Evolutionary conservation across 2,797 vertebrate species (phyloP).

Genomic region (Anas acuta): DNA sequence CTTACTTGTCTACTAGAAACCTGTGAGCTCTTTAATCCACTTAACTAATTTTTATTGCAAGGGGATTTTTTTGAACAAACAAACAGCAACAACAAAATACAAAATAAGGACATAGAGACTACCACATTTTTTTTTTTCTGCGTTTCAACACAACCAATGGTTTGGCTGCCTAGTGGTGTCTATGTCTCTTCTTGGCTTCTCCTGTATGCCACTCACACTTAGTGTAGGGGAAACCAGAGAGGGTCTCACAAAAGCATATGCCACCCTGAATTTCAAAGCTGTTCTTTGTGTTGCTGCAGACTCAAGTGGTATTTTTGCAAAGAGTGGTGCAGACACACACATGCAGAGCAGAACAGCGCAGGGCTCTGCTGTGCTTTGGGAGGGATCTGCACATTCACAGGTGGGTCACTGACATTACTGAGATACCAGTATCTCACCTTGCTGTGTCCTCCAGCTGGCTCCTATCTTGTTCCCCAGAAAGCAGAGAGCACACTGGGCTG

Average conservation of each 20-base stretch:
- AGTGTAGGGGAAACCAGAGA: background rate
- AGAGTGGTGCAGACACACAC: background rate
- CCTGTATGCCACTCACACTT: background rate
- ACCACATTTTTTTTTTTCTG: background rate
- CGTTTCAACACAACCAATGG: background rate
- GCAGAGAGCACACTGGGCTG: background rate
- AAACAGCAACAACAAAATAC: background rate
- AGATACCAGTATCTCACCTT: accelerated
- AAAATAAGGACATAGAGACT: background rate
- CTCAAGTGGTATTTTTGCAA: background rate
- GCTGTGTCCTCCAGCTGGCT: no score
- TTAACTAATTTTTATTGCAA: background rate
- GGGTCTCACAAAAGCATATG: background rate
- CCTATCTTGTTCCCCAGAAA: background rate
- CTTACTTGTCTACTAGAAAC: background rate
- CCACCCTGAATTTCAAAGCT: background rate
- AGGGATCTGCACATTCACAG: background rate
- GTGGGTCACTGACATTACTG: background rate
- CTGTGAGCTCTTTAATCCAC: background rate
- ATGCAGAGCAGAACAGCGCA: background rate
- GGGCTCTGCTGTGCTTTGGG: background rate
- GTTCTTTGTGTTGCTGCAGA: background rate
- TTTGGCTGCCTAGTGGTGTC: accelerated
- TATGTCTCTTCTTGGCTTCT: accelerated
- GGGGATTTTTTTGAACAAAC: background rate